These are phyloP conservation scores for Leuctra nigra DNA, from an alignment of 2,888 invertebrate genomes.

Conservation along the genomic window DNA sequence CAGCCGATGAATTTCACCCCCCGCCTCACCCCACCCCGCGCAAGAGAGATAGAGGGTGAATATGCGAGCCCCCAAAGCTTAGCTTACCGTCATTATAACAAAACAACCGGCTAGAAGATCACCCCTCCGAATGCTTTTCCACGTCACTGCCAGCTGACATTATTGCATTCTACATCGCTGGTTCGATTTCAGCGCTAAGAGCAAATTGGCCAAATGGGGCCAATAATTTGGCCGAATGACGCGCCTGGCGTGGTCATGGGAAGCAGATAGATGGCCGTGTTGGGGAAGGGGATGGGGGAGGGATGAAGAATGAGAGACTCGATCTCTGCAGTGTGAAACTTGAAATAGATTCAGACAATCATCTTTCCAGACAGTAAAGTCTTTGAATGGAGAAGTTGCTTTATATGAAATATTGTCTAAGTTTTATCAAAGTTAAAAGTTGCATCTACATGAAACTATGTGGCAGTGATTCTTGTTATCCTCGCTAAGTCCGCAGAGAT, in stretches of 20 bases:
- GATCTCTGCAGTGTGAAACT: not conserved
- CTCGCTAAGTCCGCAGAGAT: too few relatives aligned
- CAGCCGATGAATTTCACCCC: too few relatives aligned
- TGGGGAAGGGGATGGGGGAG: not conserved
- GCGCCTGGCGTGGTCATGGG: slow-evolving; percentile 23
- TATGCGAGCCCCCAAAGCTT: too few relatives aligned
- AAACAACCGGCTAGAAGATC: slow-evolving; percentile 4
- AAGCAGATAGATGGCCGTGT: slow-evolving; percentile 21
- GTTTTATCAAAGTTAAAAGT: too few relatives aligned
- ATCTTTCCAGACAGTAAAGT: too few relatives aligned
- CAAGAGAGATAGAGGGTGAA: too few relatives aligned
- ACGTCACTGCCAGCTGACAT: slow-evolving; percentile 22
- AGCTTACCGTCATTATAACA: slow-evolving; percentile 8
- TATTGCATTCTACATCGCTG: slow-evolving; percentile 37
- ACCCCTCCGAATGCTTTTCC: slow-evolving; percentile 16
- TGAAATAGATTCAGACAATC: too few relatives aligned
- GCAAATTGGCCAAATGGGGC: slow-evolving; percentile 41
- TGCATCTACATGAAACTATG: too few relatives aligned
- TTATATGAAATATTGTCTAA: too few relatives aligned
- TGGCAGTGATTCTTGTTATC: too few relatives aligned
- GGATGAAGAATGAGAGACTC: not conserved
- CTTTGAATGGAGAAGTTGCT: too few relatives aligned
- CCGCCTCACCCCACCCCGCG: too few relatives aligned
- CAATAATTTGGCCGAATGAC: slow-evolving; percentile 39
- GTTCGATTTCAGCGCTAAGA: slow-evolving; percentile 37